These are phyloP conservation scores for Cochlearius cochlearius DNA, from an alignment of 2,113 vertebrate species.

Conservation along the genomic window DNA sequence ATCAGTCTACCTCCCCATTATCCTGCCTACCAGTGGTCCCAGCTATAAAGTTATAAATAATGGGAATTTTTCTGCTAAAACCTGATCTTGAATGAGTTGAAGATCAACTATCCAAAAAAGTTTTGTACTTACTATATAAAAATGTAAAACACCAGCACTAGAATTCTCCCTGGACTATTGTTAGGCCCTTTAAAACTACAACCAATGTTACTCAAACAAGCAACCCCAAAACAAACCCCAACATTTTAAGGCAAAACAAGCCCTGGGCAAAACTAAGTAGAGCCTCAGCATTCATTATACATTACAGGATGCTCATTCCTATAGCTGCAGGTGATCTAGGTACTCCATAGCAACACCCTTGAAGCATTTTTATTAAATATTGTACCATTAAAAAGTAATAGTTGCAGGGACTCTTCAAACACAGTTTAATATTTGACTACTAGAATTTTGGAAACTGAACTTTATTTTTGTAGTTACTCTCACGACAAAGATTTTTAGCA, in stretches of 20 bases:
- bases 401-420: not conserved
- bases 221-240: not conserved
- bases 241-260: conserved; percentile 31
- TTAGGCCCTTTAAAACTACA: not conserved
- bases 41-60: not conserved
- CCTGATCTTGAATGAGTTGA: not conserved
- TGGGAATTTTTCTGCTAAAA: not conserved
- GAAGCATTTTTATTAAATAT: not conserved
- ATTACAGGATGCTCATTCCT: conserved; percentile 21
- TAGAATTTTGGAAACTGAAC: not conserved
- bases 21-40: not conserved
- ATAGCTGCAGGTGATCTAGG: conserved; percentile 30
- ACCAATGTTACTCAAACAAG: not conserved
- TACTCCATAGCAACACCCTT: not conserved
- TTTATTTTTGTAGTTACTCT: not conserved
- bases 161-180: not conserved
- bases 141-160: not conserved
- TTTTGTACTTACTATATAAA: not conserved
- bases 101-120: not conserved
- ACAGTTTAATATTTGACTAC: not conserved
- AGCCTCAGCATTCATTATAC: conserved; percentile 28
- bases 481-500: not conserved
- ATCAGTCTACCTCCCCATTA: not conserved
- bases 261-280: conserved; percentile 20
- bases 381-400: conserved; percentile 18